phyloP scores from a whole-genome alignment of 30 jellyfish, hydroid and myxozoan species.

The Pelagia noctiluca region DNA sequence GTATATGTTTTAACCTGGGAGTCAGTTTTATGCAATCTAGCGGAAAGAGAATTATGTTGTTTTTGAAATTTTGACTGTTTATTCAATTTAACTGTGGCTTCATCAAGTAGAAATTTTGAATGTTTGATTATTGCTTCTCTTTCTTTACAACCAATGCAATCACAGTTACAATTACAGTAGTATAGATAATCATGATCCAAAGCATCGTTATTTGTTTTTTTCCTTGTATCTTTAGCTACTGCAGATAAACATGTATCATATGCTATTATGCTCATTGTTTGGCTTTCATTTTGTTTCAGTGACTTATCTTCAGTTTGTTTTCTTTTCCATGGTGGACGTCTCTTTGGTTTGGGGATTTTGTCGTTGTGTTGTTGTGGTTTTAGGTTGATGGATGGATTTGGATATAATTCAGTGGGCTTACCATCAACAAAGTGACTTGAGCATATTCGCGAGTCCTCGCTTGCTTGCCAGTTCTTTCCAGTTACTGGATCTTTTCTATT shows the following conservation, averaged over 20 bases:
- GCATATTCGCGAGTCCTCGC: too few species aligned
- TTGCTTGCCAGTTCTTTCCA: too few species aligned
- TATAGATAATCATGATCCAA: slow-evolving; percentile 18
- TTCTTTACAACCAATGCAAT: slow-evolving; percentile 15
- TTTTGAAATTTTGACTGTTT: not conserved
- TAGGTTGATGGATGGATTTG: too few species aligned
- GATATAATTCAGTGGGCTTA: too few species aligned
- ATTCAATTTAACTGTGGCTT: not conserved
- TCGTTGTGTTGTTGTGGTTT: too few species aligned
- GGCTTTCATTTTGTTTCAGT: too few species aligned
- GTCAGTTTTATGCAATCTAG: not conserved
- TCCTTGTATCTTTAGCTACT: not conserved
- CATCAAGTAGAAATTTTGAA: not conserved
- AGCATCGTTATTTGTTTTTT: not conserved
- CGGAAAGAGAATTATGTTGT: slow-evolving; percentile 2
- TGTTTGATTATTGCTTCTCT: not conserved
- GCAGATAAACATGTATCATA: not conserved
- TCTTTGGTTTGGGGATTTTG: too few species aligned
- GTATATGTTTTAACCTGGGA: slow-evolving; percentile 9
- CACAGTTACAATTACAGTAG: not conserved
- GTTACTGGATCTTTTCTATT: too few species aligned
- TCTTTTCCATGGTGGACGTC: too few species aligned
- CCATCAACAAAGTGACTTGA: too few species aligned
- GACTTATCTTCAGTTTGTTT: too few species aligned
- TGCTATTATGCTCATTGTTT: too few species aligned